Conservation (phyloP, 2,113 vertebrate genomes). For the Puntigrus tetrazona region DNA sequence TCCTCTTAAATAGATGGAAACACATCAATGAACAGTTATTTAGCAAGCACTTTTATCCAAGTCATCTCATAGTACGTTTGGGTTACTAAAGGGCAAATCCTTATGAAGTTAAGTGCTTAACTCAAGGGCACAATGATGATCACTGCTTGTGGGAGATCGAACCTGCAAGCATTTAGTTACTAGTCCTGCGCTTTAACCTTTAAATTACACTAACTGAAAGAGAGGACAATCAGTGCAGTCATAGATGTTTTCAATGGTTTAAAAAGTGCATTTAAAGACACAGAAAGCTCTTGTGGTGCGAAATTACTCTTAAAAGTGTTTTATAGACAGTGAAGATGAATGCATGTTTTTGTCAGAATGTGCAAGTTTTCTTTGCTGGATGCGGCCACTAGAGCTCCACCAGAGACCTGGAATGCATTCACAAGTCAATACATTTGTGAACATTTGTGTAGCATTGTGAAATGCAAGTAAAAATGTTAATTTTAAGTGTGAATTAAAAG, state of each 20-base stretch:
- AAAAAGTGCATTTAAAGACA: background rate
- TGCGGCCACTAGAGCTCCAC: slow-evolving; percentile 35
- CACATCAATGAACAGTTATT: background rate
- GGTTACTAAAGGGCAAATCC: too few relatives aligned
- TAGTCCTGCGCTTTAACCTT: background rate
- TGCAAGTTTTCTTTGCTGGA: background rate
- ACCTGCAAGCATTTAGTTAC: background rate
- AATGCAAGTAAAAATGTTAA: background rate
- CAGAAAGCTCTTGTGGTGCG: background rate
- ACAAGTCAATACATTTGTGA: background rate
- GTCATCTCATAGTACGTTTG: background rate
- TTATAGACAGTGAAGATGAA: background rate
- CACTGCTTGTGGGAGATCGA: background rate
- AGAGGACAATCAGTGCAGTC: too few relatives aligned
- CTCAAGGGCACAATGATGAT: background rate
- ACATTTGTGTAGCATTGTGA: background rate
- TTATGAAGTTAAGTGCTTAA: background rate
- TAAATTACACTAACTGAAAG: too few relatives aligned
- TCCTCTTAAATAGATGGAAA: background rate
- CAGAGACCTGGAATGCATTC: slow-evolving; percentile 35
- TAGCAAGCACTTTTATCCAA: background rate
- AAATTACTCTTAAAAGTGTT: background rate
- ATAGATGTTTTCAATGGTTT: background rate
- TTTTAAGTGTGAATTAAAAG: too few relatives aligned
- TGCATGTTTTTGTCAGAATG: slow-evolving; percentile 14